Percentiles rank a stretch among this genome's conserved stretches.
Conservation (phyloP, 2,888 invertebrate genomes). For the Amblyjoppa fuscipennis region DNA sequence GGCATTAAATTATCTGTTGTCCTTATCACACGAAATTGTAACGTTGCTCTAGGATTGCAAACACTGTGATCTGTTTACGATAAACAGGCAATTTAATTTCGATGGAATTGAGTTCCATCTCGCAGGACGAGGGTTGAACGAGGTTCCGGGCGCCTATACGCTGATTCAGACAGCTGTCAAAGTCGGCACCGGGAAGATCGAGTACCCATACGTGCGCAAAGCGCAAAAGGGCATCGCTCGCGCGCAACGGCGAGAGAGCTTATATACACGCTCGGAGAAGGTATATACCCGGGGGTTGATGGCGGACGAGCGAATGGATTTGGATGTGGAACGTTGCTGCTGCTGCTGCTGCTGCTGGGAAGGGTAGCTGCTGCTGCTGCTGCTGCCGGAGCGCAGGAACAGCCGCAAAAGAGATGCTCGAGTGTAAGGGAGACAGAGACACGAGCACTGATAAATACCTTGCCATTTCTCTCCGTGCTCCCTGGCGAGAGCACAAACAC, state of each 20-base stretch:
- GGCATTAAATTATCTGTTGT: not conserved
- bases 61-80: not conserved
- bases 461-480: slow-evolving; percentile 87
- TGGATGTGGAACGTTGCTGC: slow-evolving; percentile 77
- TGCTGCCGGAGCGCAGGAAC: slow-evolving; percentile 67
- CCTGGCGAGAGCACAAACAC: slow-evolving; percentile 85
- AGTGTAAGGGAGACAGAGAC: slow-evolving; percentile 71
- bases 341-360: slow-evolving; percentile 59
- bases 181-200: slow-evolving; percentile 79
- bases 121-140: slow-evolving; percentile 43
- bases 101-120: slow-evolving; percentile 45
- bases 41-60: not conserved
- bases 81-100: slow-evolving; percentile 40
- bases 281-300: slow-evolving; percentile 71
- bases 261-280: slow-evolving; percentile 44
- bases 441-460: slow-evolving; percentile 85
- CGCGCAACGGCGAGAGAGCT: slow-evolving; percentile 48
- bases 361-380: slow-evolving; percentile 57
- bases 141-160: slow-evolving; percentile 62
- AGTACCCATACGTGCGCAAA: slow-evolving; percentile 79
- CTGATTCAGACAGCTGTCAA: slow-evolving; percentile 82
- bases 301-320: slow-evolving; percentile 79
- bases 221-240: slow-evolving; percentile 78
- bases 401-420: slow-evolving; percentile 67
- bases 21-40: not conserved